phyloP scores from a whole-genome alignment of 2,113 vertebrate genomes.

The Alaudala cheleensis region DNA sequence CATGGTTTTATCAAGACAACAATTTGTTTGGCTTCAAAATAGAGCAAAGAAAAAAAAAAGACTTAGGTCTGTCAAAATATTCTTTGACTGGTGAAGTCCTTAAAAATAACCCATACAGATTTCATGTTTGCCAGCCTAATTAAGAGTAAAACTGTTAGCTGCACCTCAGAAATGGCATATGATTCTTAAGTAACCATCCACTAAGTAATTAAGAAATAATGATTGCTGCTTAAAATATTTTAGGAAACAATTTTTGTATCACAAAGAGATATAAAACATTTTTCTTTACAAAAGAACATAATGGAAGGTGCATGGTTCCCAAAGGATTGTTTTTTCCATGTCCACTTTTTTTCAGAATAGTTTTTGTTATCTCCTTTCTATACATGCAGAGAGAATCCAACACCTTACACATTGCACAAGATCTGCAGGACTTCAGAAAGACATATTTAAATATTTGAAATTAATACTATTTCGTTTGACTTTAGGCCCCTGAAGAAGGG shows the following conservation, averaged over 20 bases:
- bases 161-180: neutral
- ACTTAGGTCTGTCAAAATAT: neutral
- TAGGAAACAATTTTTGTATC: neutral
- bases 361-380: neutral
- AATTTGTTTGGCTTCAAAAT: neutral
- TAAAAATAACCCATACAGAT: neutral
- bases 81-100: neutral
- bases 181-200: neutral
- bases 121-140: neutral
- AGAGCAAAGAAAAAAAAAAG: neutral
- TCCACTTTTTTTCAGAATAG: neutral
- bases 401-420: neutral
- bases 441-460: neutral
- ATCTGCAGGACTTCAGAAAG: neutral
- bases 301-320: neutral
- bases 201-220: neutral
- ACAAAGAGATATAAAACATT: neutral
- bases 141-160: neutral
- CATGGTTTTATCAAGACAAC: neutral
- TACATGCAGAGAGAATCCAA: neutral
- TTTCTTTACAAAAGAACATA: neutral
- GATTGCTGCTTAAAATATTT: neutral
- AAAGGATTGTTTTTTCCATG: neutral
- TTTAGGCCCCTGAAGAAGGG: neutral
- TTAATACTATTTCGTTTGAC: neutral